Evolutionary conservation across 1,140 invertebrate species (phyloP).

Genomic region (Apis mellifera): DNA sequence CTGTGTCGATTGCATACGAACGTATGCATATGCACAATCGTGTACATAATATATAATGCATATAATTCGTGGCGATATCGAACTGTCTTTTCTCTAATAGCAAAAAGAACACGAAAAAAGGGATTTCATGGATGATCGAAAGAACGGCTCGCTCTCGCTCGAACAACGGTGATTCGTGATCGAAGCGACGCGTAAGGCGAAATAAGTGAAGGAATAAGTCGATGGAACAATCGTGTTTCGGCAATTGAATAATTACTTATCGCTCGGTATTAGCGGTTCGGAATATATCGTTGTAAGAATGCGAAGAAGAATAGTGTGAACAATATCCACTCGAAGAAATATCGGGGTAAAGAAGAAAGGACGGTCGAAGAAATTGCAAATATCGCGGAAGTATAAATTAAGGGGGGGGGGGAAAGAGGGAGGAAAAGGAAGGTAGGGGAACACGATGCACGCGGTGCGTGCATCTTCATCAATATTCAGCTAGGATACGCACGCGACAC

Average conservation of each 20-base stretch:
- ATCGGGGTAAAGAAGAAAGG: background rate
- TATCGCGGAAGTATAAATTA: background rate
- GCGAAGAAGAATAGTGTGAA: background rate
- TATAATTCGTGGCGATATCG: background rate
- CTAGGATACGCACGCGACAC: conserved; percentile 36
- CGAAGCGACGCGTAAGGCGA: background rate
- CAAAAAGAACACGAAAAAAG: background rate
- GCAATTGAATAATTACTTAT: background rate
- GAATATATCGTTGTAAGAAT: background rate
- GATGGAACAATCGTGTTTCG: background rate
- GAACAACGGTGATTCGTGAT: background rate
- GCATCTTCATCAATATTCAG: conserved; percentile 73
- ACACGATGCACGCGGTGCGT: conserved; percentile 41
- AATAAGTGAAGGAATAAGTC: background rate
- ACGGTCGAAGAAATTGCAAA: background rate
- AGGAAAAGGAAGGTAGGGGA: conserved; percentile 18
- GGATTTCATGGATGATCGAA: conserved; percentile 14
- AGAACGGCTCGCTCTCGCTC: background rate
- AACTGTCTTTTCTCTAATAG: background rate
- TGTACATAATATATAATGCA: background rate
- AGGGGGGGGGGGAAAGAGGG: background rate
- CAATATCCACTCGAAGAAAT: background rate
- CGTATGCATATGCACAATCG: conserved; percentile 9
- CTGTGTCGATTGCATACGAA: conserved; percentile 26
- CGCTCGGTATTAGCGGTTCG: background rate